Evolutionary conservation across 2,797 vertebrate genomes (phyloP), one percentile per base, ranked within the genome.

Genomic region (Chelmon rostratus): DNA sequence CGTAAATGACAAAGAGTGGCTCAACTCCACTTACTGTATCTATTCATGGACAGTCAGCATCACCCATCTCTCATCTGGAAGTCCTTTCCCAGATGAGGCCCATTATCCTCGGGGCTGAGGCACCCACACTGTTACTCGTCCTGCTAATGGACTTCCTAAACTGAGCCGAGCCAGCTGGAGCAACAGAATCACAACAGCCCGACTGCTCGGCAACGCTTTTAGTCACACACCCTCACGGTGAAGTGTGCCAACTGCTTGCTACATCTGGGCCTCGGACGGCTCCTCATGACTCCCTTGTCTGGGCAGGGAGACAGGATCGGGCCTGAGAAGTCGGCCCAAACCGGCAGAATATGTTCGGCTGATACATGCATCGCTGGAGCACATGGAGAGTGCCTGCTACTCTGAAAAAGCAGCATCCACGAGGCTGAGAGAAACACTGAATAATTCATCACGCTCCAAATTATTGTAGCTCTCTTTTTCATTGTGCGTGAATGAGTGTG

Each of bases 111-210:
- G 0, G 49, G 49, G 64, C 61, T 2, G 31, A 73, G 59, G 72
- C 81, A 61, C 33, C 59, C 56, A 6, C 65, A 56, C 69, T 82
- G 74, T 84, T 79, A 70, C 73, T 47, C 10, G 28, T 88, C 73
- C 68, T 5, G 53, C 78, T 88, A 91, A 90, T 87, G 86, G 85
- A 80, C 79, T 76, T 82, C 70, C 78, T 76, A 4, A 69, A 2
- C 83, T 35, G 85, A 88, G 76, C 81, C 11, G 38, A 70, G 73
- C 87, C 91, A 89, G 78, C 79, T 82, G 69, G 82, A 90, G 76
- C 65, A 90, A 86, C 85, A 88, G 72, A 85, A 79, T 65, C 74
- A 84, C 87, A 85, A 84, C 83, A 88, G 67, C 72, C 50, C 38
- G 35, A 86, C 72, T 82, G 86, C 89, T 88, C 81, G 21, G 89